These are phyloP conservation scores for Atta colombica DNA, from an alignment of 1,140 invertebrate species.

Conservation along the genomic window DNA sequence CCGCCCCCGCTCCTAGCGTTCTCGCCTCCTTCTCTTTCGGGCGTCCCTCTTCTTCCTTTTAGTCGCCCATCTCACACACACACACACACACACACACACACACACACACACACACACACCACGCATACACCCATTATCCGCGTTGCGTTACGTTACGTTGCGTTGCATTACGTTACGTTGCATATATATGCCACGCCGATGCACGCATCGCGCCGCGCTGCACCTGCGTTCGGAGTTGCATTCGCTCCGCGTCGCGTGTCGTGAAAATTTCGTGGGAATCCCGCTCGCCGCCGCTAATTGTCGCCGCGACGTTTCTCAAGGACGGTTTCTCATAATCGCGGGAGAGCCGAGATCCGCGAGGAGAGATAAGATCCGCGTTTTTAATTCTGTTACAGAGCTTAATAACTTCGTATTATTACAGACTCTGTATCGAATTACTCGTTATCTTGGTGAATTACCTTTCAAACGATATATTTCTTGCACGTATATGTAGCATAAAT, in stretches of 20 bases:
- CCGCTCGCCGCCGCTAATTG: slow-evolving; percentile 24
- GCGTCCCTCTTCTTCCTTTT: slow-evolving; percentile 42
- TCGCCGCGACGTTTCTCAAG: slow-evolving; percentile 43
- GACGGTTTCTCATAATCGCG: not conserved
- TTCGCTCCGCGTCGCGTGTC: slow-evolving; percentile 45
- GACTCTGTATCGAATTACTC: not conserved
- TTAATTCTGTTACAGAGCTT: not conserved
- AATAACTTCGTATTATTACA: not conserved
- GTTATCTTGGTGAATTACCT: not conserved
- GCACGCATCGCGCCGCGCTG: slow-evolving; percentile 32
- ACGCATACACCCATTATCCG: not conserved
- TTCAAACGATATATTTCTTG: not conserved
- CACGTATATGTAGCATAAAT: not conserved
- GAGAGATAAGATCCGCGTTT: not conserved
- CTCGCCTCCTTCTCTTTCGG: slow-evolving; percentile 43
- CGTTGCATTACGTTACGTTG: not conserved
- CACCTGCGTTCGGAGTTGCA: slow-evolving; percentile 41
- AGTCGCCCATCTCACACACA: slow-evolving; percentile 23
- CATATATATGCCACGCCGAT: slow-evolving; percentile 29
- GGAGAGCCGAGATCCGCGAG: not conserved
- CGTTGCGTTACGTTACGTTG: slow-evolving; percentile 22
- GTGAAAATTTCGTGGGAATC: slow-evolving; percentile 49
- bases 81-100: not conserved
- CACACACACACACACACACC: too few relatives aligned
- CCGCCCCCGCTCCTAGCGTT: not conserved